Evolutionary conservation across 2,888 invertebrate species (phyloP).

Genomic region (Monochamus alternatus): DNA sequence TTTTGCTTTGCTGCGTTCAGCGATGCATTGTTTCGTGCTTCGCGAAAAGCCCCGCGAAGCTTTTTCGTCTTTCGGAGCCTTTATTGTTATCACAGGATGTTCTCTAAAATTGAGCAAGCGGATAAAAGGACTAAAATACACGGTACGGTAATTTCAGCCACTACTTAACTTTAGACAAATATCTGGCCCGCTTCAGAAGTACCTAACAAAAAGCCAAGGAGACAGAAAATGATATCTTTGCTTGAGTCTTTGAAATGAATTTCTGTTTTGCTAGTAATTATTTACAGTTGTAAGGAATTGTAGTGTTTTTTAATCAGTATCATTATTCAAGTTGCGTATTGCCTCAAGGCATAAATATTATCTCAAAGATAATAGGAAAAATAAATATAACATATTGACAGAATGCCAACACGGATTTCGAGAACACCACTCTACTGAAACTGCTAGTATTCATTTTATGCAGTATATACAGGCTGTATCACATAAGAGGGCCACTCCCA

Average conservation of each 20-base stretch:
- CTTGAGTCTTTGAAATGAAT: not conserved
- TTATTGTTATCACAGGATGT: conserved; percentile 49
- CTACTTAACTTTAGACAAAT: conserved; percentile 33
- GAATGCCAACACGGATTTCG: too few relatives aligned
- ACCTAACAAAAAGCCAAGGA: conserved; percentile 24
- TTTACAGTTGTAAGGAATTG: not conserved
- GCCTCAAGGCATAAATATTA: too few relatives aligned
- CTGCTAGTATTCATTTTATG: too few relatives aligned
- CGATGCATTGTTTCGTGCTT: conserved; percentile 44
- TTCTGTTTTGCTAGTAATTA: not conserved
- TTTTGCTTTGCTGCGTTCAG: conserved; percentile 42
- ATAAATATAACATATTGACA: too few relatives aligned
- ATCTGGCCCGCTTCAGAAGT: conserved; percentile 26
- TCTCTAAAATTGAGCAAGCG: conserved; percentile 41
- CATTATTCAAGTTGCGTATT: too few relatives aligned
- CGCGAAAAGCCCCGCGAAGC: conserved; percentile 35
- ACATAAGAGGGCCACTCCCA: too few relatives aligned
- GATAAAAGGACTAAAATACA: conserved; percentile 44
- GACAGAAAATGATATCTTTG: conserved; percentile 1
- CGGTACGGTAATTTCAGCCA: conserved; percentile 44
- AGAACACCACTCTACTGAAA: too few relatives aligned
- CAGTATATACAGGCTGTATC: too few relatives aligned
- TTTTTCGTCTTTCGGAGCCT: conserved; percentile 40
- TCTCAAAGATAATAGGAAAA: too few relatives aligned
- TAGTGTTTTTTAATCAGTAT: too few relatives aligned